These are phyloP conservation scores for Augiades crinisus DNA, from an alignment of 2,888 invertebrate genomes.

Conservation along the genomic window DNA sequence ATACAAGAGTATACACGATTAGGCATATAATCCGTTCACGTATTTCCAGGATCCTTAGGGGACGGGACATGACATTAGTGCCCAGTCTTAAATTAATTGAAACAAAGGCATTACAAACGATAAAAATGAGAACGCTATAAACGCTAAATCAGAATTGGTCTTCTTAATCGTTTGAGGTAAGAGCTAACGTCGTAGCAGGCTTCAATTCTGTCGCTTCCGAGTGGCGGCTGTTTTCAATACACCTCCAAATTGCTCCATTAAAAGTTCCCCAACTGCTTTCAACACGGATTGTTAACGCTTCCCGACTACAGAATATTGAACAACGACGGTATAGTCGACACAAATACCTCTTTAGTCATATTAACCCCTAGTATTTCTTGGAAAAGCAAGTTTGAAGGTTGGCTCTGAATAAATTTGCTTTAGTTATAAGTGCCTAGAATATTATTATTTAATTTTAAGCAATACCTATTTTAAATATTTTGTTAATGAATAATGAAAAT, in stretches of 20 bases:
- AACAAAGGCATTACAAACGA: too few species aligned
- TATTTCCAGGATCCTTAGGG: too few species aligned
- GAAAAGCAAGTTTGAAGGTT: background rate
- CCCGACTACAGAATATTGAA: slow-evolving; percentile 45
- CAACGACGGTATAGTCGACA: slow-evolving; percentile 40
- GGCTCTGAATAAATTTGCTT: background rate
- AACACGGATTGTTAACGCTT: slow-evolving; percentile 52
- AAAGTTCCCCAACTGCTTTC: slow-evolving; percentile 59
- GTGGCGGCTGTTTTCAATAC: slow-evolving; percentile 59
- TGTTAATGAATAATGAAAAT: too few species aligned
- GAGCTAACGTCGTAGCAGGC: slow-evolving; percentile 32
- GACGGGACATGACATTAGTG: too few species aligned
- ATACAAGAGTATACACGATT: too few species aligned
- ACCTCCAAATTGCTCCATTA: slow-evolving; percentile 67
- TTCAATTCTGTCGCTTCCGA: slow-evolving; percentile 37
- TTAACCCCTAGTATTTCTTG: slow-evolving; percentile 1
- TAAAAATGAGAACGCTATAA: too few species aligned
- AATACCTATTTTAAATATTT: too few species aligned
- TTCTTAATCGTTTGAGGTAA: slow-evolving; percentile 47
- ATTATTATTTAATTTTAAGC: background rate
- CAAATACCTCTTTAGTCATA: slow-evolving; percentile 25
- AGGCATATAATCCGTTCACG: too few species aligned
- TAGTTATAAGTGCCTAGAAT: too few species aligned
- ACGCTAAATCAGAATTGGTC: slow-evolving; percentile 43
- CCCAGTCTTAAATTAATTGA: too few species aligned